phyloP scores from a whole-genome alignment of 2,113 vertebrate species.

The Himantopus leucocephalus region DNA sequence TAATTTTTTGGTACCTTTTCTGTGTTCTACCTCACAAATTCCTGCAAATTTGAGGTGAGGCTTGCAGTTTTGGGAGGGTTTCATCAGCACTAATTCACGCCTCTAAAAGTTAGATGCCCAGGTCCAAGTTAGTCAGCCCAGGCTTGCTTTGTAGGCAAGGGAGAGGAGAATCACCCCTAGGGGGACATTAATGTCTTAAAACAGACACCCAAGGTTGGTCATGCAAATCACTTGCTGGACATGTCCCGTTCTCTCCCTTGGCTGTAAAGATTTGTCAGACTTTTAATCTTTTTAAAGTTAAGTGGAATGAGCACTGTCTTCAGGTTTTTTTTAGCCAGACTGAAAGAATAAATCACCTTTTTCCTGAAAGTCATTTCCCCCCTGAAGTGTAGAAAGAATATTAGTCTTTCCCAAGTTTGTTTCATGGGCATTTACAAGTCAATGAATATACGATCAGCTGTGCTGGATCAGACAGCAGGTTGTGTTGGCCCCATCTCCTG shows the following conservation, averaged over 20 bases:
- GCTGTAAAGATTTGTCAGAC: not conserved
- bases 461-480: not conserved
- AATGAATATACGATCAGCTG: not conserved
- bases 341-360: not conserved
- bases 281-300: not conserved
- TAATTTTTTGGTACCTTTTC: not conserved
- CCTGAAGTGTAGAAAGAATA: not conserved
- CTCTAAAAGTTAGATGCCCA: not conserved
- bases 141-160: constrained; percentile 17
- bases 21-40: not conserved
- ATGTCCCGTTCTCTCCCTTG: not conserved
- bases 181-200: not conserved
- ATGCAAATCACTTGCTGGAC: constrained; percentile 9
- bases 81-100: constrained; percentile 14
- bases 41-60: not conserved
- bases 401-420: not conserved
- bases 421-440: not conserved
- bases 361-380: not conserved
- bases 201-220: not conserved
- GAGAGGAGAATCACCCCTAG: constrained; percentile 1
- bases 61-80: not conserved
- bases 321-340: not conserved
- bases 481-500: not conserved
- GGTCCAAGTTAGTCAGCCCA: constrained; percentile 1
- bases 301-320: not conserved